Evolutionary conservation across 2,888 invertebrate species (phyloP), one percentile per base, ranked within the genome.

Genomic region (Teleogryllus oceanicus): DNA sequence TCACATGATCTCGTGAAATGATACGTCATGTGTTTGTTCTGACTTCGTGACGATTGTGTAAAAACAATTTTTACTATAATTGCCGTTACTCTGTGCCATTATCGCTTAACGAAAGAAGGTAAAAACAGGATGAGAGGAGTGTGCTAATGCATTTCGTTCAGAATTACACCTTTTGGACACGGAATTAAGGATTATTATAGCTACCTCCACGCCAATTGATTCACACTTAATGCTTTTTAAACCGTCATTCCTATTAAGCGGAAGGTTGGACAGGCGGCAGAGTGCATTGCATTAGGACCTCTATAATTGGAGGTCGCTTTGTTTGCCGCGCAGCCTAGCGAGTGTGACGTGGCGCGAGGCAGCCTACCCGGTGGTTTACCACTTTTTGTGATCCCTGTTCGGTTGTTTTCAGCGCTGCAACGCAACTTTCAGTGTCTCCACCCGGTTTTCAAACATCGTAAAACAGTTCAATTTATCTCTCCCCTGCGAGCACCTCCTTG

Each of bases 1-100:
- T 37, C 37, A 37, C 37, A 37, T 37, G 37, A 5, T 8, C 37
- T 37, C 37, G 8, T 37, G 37, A 62, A 62, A n/a, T 62, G 62
- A 62, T 62, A 37, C 24, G 62, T 62, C 62, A 62, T 62, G n/a
- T 62, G 62, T 62, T 62, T 62, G 62, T 62, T 62, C n/a, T n/a
- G n/a, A 62, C 13, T 62, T 62, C 62, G 62, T 62, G 62, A 62
- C 62, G n/a, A 62, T n/a, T 62, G 37, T 37, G 37, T 37, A 37
- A 37, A 37, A 37, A 37, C 37, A 62, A 62, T 62, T 62, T 62
- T 62, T 62, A n/a, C n/a, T n/a, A 18, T 62, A 62, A 62, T 62
- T 62, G 62, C 13, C n/a, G 62, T 62, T 62, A n/a, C n/a, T 18
- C 62, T 5, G 62, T 62, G n/a, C n/a, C 62, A 62, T 62, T 62